These are phyloP conservation scores for Rambutsinella grinnellia DNA, from an alignment of 2,888 invertebrate genomes.

Conservation along the genomic window DNA sequence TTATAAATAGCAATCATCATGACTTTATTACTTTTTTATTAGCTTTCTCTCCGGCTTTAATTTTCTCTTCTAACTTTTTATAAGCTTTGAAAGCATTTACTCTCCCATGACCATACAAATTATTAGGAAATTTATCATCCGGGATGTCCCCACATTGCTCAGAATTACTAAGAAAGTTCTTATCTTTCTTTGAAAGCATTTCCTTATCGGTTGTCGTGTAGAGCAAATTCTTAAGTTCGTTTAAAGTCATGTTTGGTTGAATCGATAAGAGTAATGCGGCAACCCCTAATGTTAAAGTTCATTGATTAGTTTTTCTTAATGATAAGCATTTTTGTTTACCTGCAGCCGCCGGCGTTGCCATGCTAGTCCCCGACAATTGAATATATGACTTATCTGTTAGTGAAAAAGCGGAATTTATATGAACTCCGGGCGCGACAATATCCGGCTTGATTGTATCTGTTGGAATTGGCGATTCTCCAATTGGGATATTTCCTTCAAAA, in stretches of 20 bases:
- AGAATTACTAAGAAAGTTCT: too few relatives aligned
- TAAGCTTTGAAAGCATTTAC: slow-evolving; percentile 35
- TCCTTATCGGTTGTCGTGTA: slow-evolving; percentile 8
- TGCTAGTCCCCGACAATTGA: slow-evolving; percentile 31
- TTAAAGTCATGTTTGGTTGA: slow-evolving; percentile 20
- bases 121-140: slow-evolving; percentile 22
- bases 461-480: not conserved
- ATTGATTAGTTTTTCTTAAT: too few relatives aligned
- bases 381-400: slow-evolving; percentile 18
- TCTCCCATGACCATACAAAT: slow-evolving; percentile 33
- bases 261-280: slow-evolving; percentile 36
- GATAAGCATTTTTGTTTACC: too few relatives aligned
- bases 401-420: slow-evolving; percentile 16
- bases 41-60: too few relatives aligned
- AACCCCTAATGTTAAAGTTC: too few relatives aligned
- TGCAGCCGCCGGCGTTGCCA: slow-evolving; percentile 30
- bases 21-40: too few relatives aligned
- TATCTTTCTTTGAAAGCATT: too few relatives aligned
- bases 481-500: too few relatives aligned
- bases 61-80: too few relatives aligned
- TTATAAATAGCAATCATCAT: too few relatives aligned
- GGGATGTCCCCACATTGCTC: slow-evolving; percentile 12
- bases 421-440: slow-evolving; percentile 30
- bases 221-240: slow-evolving; percentile 21
- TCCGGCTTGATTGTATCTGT: slow-evolving; percentile 28